These are phyloP conservation scores for Tipula confusa DNA, from an alignment of 2,888 invertebrate species.

Conservation along the genomic window DNA sequence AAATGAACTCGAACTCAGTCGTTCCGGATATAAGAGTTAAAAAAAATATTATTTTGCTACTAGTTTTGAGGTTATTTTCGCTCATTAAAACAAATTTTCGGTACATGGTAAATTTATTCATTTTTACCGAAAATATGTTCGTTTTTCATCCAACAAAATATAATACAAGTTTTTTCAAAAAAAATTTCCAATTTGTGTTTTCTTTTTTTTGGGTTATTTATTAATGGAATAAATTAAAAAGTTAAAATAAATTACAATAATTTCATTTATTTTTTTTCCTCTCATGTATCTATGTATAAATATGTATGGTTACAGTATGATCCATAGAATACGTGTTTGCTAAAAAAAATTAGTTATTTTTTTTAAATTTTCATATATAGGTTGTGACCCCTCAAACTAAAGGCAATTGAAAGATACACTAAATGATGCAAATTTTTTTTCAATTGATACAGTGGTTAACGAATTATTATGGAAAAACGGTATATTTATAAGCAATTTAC, in stretches of 20 bases:
- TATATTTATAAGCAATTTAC: too few relatives aligned
- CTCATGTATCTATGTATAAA: background rate
- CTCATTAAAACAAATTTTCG: background rate
- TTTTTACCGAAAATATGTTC: background rate
- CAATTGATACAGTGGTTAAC: too few relatives aligned
- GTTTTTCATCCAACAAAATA: too few relatives aligned
- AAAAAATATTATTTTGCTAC: background rate
- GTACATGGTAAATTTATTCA: background rate
- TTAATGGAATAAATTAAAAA: constrained; percentile 25
- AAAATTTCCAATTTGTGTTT: background rate
- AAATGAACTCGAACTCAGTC: background rate
- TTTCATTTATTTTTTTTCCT: background rate
- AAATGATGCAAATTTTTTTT: too few relatives aligned
- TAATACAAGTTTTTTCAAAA: too few relatives aligned
- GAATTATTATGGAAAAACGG: too few relatives aligned
- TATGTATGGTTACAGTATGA: too few relatives aligned
- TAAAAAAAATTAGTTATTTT: too few relatives aligned
- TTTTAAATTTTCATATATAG: too few relatives aligned
- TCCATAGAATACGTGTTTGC: too few relatives aligned
- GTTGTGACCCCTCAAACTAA: too few relatives aligned
- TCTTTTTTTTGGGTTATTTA: background rate
- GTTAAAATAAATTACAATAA: background rate
- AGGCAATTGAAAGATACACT: too few relatives aligned
- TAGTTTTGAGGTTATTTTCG: background rate
- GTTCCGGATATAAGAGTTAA: background rate